A percentile compares a stretch with the other conserved stretches of the same genome.
phyloP scores from a whole-genome alignment of 64 coral and sea anemone species.

The Astreopora myriophthalma region DNA sequence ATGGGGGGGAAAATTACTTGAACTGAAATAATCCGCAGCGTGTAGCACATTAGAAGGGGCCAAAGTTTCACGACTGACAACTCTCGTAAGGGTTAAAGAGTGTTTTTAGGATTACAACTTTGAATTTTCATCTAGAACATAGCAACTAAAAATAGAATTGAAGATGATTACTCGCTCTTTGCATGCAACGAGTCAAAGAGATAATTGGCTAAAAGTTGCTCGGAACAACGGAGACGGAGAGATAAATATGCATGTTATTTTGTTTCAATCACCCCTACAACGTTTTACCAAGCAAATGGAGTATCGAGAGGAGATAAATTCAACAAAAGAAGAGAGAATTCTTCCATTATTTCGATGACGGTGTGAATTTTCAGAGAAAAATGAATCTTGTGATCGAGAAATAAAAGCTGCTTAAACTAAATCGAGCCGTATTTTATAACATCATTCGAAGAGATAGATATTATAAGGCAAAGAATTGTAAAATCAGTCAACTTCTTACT shows the following conservation, averaged over 20 bases:
- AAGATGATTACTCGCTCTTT: neutral
- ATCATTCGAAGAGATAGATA: neutral
- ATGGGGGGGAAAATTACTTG: constrained; percentile 1
- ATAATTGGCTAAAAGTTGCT: neutral
- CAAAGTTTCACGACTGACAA: neutral
- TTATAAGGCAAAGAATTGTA: too few species aligned
- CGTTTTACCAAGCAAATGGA: neutral
- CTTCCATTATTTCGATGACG: neutral
- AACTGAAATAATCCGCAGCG: neutral
- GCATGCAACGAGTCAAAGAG: neutral
- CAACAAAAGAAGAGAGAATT: neutral
- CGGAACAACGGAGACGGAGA: neutral
- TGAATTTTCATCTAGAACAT: neutral
- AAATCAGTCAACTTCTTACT: too few species aligned
- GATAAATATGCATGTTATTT: neutral
- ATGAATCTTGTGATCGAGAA: neutral
- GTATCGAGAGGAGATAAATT: neutral
- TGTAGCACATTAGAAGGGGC: neutral
- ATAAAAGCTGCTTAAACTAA: neutral
- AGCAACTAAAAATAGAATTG: too few species aligned
- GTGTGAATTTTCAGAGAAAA: neutral
- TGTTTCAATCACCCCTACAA: too few species aligned
- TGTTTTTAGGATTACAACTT: neutral
- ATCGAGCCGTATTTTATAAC: neutral
- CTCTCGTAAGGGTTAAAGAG: neutral